Base-by-base conservation (phyloP, 2,113 vertebrate species). In the Neogale vison region DNA sequence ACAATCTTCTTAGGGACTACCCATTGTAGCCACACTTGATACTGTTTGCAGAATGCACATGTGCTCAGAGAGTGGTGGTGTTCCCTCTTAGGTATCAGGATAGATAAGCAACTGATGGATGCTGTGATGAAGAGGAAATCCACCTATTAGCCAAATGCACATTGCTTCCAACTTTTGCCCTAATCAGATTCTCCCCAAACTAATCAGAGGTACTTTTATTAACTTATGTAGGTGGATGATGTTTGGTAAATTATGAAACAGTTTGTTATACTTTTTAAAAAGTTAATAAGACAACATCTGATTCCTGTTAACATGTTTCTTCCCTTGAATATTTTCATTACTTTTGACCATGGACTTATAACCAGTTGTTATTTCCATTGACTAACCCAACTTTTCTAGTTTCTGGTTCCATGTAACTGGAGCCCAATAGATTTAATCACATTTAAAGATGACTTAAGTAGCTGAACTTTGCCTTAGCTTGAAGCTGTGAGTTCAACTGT, bases 201-300 rank as follows among this genome's bases (percentile, higher is more conserved):
- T 45, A 63, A 98, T 98, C 26, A 95, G 95, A 97, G 92, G 67
- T 98, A 90, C 67, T 98, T 98, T 98, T 97, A 98, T 98, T 98
- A 98, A 79, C 95, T 98, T 98, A 95, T n/a, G 82, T 95, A 98
- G 98, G 97, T 98, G 98, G 96, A 97, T 98, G 71, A 63, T 93
- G 98, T 98, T 98, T 98, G 97, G 98, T 94, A 97, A 98, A 98
- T 98, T 98, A 97, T 98, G 97, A 97, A 99, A 98, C 12, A 15
- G 93, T 97, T 98, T 95, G 63, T 97, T 98, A 98, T 93, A 94
- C 47, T 98, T 98, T 98, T 98, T 93, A 89, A 90, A 97, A 91
- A 97, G 95, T 94, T 72, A 98, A 98, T 97, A 98, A 96, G 76
- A 95, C n/a, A 96, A 88, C 95, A 98, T 98, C 86, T 98, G 98